Evolutionary conservation across 2,888 invertebrate species (phyloP).

Genomic region (Thymelicus lineola): DNA sequence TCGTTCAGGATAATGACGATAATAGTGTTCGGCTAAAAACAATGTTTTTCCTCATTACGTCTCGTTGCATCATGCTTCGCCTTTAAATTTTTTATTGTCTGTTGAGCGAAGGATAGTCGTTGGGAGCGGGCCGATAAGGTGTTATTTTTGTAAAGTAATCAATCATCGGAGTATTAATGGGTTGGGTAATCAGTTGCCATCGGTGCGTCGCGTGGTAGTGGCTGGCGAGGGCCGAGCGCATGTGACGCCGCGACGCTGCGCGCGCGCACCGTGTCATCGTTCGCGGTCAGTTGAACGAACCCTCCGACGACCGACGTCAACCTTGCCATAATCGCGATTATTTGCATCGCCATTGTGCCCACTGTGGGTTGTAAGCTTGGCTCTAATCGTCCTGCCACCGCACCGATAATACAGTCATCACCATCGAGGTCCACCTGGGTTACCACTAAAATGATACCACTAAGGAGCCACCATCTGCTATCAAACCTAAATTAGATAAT

Average conservation of each 20-base stretch:
- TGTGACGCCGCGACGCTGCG: constrained; percentile 72
- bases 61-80: constrained; percentile 42
- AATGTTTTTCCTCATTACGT: constrained; percentile 45
- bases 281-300: constrained; percentile 85
- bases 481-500: not conserved
- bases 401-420: constrained; percentile 25
- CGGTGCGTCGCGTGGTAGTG: constrained; percentile 51
- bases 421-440: not conserved
- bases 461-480: not conserved
- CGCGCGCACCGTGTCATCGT: constrained; percentile 81
- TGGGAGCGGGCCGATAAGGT: constrained; percentile 11
- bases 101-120: constrained; percentile 7
- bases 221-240: constrained; percentile 53
- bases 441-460: not conserved
- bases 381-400: constrained; percentile 62
- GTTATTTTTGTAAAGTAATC: constrained; percentile 30
- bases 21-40: constrained; percentile 28
- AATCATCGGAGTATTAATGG: constrained; percentile 32
- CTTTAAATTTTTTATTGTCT: constrained; percentile 24
- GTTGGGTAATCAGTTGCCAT: constrained; percentile 39
- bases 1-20: constrained; percentile 28
- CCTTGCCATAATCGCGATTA: constrained; percentile 84
- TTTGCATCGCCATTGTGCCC: constrained; percentile 81
- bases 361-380: constrained; percentile 63
- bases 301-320: constrained; percentile 79